Percentiles rank a stretch among this genome's conserved stretches.
Evolutionary conservation across 2,888 invertebrate species (phyloP).

Genomic region (Boloria selene): DNA sequence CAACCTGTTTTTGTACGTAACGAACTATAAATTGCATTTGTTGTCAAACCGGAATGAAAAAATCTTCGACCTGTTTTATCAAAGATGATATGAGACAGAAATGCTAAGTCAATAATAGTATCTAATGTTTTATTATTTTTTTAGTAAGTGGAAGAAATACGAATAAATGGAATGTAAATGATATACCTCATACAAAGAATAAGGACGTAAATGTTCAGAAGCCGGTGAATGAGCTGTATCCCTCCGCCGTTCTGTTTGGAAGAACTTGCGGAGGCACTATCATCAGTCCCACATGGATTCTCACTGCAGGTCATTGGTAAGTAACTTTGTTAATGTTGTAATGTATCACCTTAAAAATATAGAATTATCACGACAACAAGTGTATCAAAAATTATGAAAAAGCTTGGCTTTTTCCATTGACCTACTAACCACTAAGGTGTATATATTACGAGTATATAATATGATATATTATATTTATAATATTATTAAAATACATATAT

Average conservation of each 20-base stretch:
- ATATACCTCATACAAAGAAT: constrained; percentile 2
- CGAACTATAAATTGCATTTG: constrained; percentile 1
- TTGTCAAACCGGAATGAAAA: constrained; percentile 11
- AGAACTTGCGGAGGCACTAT: constrained; percentile 73
- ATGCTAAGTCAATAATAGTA: no score
- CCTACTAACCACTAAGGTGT: neutral
- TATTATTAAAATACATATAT: neutral
- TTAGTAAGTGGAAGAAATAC: no score
- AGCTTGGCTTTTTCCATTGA: neutral
- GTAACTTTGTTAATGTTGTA: neutral
- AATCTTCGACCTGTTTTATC: neutral
- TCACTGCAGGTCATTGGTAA: constrained; percentile 55
- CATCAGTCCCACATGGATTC: constrained; percentile 67
- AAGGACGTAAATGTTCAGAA: constrained; percentile 21
- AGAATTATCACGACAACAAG: no score
- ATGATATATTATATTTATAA: neutral
- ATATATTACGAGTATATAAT: neutral
- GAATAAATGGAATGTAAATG: neutral
- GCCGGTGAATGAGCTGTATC: constrained; percentile 47
- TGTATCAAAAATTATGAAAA: neutral
- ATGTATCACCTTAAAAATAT: no score
- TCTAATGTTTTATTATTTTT: no score
- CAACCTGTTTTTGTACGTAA: constrained; percentile 8
- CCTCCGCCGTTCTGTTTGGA: constrained; percentile 71
- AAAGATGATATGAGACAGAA: neutral